Evolutionary conservation across 2,888 invertebrate genomes (phyloP).

Genomic region (Sminthurinus aureus): DNA sequence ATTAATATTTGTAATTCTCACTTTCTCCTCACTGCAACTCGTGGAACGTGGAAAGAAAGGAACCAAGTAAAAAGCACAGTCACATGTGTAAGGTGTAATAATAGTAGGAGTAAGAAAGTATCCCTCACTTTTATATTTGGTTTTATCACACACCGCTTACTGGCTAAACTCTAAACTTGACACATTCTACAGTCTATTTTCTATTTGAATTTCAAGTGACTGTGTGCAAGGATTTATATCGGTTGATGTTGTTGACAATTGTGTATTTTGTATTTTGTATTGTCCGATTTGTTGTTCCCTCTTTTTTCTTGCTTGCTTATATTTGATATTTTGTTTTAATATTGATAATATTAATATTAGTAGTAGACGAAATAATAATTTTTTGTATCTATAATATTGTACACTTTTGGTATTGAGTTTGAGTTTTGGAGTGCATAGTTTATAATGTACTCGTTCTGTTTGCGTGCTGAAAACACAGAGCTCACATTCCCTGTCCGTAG

Average conservation of each 20-base stretch:
- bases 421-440: neutral
- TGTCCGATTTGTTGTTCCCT: neutral
- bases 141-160: no score
- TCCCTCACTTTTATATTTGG: neutral
- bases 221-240: neutral
- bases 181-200: neutral
- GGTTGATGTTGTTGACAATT: neutral
- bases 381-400: no score
- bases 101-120: no score
- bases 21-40: neutral
- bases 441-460: neutral
- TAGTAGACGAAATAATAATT: neutral
- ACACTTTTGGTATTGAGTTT: no score
- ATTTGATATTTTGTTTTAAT: neutral
- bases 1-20: neutral
- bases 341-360: neutral
- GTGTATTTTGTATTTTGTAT: no score
- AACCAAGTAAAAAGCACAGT: no score
- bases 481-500: conserved; percentile 26
- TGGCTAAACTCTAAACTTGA: neutral
- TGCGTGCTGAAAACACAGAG: conserved; percentile 10
- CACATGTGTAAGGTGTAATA: no score
- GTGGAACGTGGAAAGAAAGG: no score
- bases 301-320: neutral
- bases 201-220: neutral